Base-by-base conservation (phyloP, 2,888 invertebrate genomes). In the Latheticus oryzae region DNA sequence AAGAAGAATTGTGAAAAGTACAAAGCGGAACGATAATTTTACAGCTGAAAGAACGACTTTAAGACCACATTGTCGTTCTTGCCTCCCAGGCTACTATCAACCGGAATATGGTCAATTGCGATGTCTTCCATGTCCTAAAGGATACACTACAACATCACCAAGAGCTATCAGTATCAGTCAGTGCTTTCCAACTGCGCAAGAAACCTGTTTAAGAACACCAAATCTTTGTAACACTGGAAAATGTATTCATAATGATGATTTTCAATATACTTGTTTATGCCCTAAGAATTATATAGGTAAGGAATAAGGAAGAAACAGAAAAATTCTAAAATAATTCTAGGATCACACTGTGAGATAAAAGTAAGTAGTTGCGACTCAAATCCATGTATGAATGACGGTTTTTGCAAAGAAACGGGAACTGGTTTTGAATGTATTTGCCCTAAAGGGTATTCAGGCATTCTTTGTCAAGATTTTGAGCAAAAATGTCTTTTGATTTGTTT, bases 11-110 rank as follows among this genome's bases (percentile, higher is more conserved):
- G 60, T 78, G 2, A 71, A 65, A 59, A 59, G 62, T 13, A 67
- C 71, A 1, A 73, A 67, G 60, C 67, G 67, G 13, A 64, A 70
- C 28, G 69, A 69, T 7, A 67, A 72, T 23, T 42, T 60, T 2
- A 67, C 69, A 3, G 63, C 75, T 5, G 73, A 74, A 43, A 70
- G 75, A 5, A 78, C 81, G 1, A 85, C 85, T 2, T 72, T 86
- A 15, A 76, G 77, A 63, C 86, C 85, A 1, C 83, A 77, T 56
- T 81, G 86, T 65, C 78, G 79, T 56, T 80, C 82, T 1, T 87
- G 87, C 70, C 81, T 81, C 3, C 65, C 80, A 32, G 87, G 87
- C 1, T 81, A 79, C 43, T 88, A 85, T 71, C 88, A 88, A 72
- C 76, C 83, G 1, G 63, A 76, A 7, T 83, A 83, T 65, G 87